Percentiles rank a stretch among this genome's conserved stretches.
Conservation (phyloP, 1,140 invertebrate species). For the Drosophila kepulauana region DNA sequence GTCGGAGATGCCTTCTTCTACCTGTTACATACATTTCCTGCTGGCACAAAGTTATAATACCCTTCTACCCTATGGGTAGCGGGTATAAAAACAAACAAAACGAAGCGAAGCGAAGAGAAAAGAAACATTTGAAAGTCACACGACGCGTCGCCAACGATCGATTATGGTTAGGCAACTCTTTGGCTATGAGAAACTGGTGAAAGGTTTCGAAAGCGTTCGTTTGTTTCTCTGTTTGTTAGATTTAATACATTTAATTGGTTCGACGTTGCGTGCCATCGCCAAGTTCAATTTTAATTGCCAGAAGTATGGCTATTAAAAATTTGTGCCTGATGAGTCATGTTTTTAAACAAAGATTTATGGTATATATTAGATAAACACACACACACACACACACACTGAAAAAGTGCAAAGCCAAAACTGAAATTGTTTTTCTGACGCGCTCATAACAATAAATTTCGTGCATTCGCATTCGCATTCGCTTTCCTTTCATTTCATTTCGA, state of each 20-base stretch:
- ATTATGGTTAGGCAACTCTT: constrained; percentile 13
- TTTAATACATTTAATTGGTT: constrained; percentile 42
- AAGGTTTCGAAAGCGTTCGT: not conserved
- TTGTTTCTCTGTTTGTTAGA: constrained; percentile 6
- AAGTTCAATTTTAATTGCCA: constrained; percentile 43
- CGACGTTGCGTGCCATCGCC: constrained; percentile 34
- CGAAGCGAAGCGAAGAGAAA: not conserved
- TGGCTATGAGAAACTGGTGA: not conserved
- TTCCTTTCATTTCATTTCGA: not conserved
- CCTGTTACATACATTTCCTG: too few species aligned
- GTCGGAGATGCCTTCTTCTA: too few species aligned
- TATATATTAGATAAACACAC: constrained; percentile 8
- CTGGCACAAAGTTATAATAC: too few species aligned
- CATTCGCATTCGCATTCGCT: too few species aligned
- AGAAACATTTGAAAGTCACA: constrained; percentile 18
- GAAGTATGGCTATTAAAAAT: constrained; percentile 18
- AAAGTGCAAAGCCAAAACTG: constrained; percentile 6
- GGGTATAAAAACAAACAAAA: not conserved
- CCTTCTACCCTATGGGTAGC: too few species aligned
- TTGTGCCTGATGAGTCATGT: constrained; percentile 30
- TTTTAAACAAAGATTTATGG: constrained; percentile 51
- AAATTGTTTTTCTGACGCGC: constrained; percentile 23
- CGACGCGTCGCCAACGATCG: constrained; percentile 6
- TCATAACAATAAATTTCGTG: constrained; percentile 55
- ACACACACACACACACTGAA: constrained; percentile 1